Evolutionary conservation across 2,113 vertebrate species (phyloP).

Genomic region (Eretmochelys imbricata): DNA sequence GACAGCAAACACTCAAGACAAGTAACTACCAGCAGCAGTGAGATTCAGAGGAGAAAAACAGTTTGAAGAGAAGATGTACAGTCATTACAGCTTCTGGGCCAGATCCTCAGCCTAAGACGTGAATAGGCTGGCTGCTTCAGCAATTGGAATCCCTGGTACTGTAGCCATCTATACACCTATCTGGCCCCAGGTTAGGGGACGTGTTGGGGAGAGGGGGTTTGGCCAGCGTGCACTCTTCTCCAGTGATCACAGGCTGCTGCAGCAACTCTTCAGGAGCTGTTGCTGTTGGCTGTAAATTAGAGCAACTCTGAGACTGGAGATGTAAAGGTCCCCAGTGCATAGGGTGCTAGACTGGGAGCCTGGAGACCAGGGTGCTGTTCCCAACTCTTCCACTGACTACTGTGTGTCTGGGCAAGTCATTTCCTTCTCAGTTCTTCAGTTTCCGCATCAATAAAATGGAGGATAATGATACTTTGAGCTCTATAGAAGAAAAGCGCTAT

Average conservation of each 20-base stretch:
- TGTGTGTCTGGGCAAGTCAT: rapidly evolving
- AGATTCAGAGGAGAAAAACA: neutral
- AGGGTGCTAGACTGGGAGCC: neutral
- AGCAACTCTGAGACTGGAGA: neutral
- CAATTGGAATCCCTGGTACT: rapidly evolving
- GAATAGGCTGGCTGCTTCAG: neutral
- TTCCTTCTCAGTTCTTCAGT: neutral
- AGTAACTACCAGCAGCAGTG: neutral
- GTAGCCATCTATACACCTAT: neutral
- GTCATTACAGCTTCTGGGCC: neutral
- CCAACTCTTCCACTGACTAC: neutral
- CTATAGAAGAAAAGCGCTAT: neutral
- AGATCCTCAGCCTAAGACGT: neutral
- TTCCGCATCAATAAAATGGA: neutral
- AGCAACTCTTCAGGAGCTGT: neutral
- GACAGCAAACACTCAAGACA: neutral
- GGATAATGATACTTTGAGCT: neutral
- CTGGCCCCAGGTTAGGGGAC: neutral
- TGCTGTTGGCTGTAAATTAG: neutral
- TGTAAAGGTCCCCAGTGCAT: neutral
- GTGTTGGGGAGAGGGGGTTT: neutral
- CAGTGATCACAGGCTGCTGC: rapidly evolving
- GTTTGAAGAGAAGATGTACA: neutral
- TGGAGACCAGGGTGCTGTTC: neutral
- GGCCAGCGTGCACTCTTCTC: rapidly evolving